Conservation (phyloP, 2,888 invertebrate species). For the Siphlonurus alternatus region DNA sequence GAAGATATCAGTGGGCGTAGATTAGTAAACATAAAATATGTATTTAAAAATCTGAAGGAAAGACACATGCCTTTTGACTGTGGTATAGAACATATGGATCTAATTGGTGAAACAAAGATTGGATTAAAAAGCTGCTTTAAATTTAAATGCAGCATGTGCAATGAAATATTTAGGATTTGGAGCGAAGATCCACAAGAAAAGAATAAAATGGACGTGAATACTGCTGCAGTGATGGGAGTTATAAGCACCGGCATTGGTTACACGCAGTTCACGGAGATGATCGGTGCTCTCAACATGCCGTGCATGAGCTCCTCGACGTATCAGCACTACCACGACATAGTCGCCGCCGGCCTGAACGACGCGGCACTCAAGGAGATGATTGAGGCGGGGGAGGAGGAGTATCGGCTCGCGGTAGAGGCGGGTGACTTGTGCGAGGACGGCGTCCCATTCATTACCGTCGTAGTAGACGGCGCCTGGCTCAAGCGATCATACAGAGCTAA, state of each 20-base stretch:
- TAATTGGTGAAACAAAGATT: not conserved
- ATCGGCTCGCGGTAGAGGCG: not conserved
- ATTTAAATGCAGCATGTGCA: conserved; percentile 8
- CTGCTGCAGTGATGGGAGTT: conserved; percentile 8
- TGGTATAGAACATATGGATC: not conserved
- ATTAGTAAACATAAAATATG: too few species aligned
- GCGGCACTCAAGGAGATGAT: not conserved
- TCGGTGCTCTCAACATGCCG: conserved; percentile 8
- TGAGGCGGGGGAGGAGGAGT: not conserved
- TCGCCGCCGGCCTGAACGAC: not conserved
- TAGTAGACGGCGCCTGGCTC: not conserved
- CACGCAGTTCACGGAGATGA: conserved; percentile 5
- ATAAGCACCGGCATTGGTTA: conserved; percentile 7
- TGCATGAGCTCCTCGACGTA: conserved; percentile 4
- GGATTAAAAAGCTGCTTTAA: conserved; percentile 4
- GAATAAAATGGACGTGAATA: not conserved
- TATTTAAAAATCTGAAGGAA: too few species aligned
- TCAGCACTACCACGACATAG: not conserved
- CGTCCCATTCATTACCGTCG: not conserved
- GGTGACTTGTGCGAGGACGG: not conserved
- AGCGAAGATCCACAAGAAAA: not conserved
- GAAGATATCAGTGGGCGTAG: too few species aligned
- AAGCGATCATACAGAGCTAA: not conserved
- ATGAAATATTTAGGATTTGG: not conserved
- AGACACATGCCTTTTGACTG: not conserved